These are phyloP conservation scores for Sisor rabdophorus DNA, from an alignment of 2,113 vertebrate species.

Conservation along the genomic window DNA sequence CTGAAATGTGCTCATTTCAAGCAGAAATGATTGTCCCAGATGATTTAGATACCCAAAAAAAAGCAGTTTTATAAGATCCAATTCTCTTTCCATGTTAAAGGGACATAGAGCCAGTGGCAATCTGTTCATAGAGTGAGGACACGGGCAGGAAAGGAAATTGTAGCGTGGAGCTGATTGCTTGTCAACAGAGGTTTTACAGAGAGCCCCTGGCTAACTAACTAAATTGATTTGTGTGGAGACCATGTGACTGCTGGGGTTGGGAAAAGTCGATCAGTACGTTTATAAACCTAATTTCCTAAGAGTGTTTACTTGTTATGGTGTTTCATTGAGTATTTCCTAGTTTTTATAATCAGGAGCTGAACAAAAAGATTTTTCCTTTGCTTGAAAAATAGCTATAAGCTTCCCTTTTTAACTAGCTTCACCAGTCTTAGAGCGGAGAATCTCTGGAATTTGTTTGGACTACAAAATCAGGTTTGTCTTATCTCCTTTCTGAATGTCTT, in stretches of 20 bases:
- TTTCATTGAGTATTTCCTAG: neutral
- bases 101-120: conserved; percentile 8
- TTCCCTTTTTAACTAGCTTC: neutral
- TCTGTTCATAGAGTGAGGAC: neutral
- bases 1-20: conserved; percentile 8
- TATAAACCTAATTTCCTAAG: neutral
- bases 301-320: no score
- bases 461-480: neutral
- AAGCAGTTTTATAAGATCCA: conserved; percentile 12
- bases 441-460: neutral
- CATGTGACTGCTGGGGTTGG: neutral
- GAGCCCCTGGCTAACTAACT: neutral
- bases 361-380: neutral
- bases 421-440: neutral
- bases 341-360: neutral
- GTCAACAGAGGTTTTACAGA: conserved; percentile 31
- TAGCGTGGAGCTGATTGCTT: conserved; percentile 4
- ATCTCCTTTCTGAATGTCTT: conserved; percentile 20
- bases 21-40: conserved; percentile 33
- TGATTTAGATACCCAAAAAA: conserved; percentile 27
- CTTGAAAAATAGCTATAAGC: neutral
- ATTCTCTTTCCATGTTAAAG: neutral
- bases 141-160: neutral
- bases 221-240: conserved; percentile 1
- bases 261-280: neutral